phyloP scores from a whole-genome alignment of 2,113 vertebrate species.

The Bostrychus sinensis region DNA sequence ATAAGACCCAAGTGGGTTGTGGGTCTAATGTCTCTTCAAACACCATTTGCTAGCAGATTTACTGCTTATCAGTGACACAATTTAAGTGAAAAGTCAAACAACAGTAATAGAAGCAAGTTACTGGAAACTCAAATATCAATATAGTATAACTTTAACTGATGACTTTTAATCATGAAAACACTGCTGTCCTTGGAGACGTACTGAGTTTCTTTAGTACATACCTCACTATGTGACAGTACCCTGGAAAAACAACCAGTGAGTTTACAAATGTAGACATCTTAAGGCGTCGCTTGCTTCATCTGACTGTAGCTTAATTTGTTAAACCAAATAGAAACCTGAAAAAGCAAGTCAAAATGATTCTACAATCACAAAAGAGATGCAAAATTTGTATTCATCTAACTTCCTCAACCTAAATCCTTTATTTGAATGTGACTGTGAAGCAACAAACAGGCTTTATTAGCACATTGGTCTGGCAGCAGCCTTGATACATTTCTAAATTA shows the following conservation, averaged over 20 bases:
- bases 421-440: neutral
- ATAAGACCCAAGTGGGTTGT: too few relatives aligned
- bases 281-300: neutral
- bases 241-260: neutral
- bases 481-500: slow-evolving; percentile 1
- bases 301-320: neutral
- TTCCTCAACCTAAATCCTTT: neutral
- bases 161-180: too few relatives aligned
- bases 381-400: too few relatives aligned
- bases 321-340: neutral
- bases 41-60: neutral
- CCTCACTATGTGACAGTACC: neutral
- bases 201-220: too few relatives aligned
- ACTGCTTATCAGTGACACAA: neutral
- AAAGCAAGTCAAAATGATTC: neutral
- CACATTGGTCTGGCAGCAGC: neutral
- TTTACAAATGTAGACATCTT: neutral
- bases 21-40: neutral
- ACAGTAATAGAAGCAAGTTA: neutral
- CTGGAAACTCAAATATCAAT: neutral
- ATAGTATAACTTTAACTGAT: neutral
- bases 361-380: too few relatives aligned
- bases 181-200: too few relatives aligned
- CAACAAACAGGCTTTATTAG: neutral
- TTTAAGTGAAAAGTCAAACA: neutral